phyloP scores from a whole-genome alignment of 2,888 invertebrate species.

The Cylindroiulus punctatus region DNA sequence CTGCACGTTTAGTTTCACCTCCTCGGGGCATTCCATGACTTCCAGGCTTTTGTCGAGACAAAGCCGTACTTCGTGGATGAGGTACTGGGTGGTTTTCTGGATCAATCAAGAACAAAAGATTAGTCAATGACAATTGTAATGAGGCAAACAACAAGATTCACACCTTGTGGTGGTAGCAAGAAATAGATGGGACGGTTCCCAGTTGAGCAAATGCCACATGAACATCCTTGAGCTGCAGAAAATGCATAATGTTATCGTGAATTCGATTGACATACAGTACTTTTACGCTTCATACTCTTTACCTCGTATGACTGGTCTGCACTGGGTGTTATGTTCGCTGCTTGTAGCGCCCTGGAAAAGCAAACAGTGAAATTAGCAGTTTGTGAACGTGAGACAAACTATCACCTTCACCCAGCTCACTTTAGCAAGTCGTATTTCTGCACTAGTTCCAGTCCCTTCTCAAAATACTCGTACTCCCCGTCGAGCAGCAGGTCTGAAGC shows the following conservation, averaged over 20 bases:
- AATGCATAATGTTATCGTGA: not conserved
- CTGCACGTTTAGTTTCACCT: not conserved
- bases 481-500: slow-evolving; percentile 70
- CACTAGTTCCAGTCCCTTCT: slow-evolving; percentile 73
- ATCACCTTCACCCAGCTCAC: slow-evolving; percentile 62
- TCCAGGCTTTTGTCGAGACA: slow-evolving; percentile 77
- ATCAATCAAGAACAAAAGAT: not conserved
- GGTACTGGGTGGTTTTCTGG: slow-evolving; percentile 70
- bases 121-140: not conserved
- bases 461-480: slow-evolving; percentile 76
- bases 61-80: slow-evolving; percentile 77
- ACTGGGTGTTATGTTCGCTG: not conserved
- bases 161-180: slow-evolving; percentile 58
- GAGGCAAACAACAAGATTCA: not conserved
- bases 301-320: slow-evolving; percentile 7
- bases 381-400: not conserved
- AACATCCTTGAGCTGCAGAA: not conserved
- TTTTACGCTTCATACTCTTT: not conserved
- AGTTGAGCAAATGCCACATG: not conserved
- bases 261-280: not conserved
- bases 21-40: slow-evolving; percentile 71
- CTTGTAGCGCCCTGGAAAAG: not conserved
- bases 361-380: not conserved
- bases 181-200: not conserved
- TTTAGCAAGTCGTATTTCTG: slow-evolving; percentile 65